A percentile compares a stretch with the other conserved stretches of the same genome.
These are phyloP conservation scores for Heterodera schachtii DNA, from an alignment of 1,140 invertebrate species.

Conservation along the genomic window DNA sequence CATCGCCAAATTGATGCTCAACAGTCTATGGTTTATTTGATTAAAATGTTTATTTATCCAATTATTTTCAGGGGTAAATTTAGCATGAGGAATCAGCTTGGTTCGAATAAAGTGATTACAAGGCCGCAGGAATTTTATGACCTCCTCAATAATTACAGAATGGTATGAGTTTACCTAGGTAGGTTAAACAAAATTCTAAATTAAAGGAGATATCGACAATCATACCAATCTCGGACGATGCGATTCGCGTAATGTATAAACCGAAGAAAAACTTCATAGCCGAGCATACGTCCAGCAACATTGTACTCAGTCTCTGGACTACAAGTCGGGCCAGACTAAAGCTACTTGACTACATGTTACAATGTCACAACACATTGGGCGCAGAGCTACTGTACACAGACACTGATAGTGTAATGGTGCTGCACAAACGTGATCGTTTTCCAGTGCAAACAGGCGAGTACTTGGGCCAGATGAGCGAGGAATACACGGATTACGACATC, in stretches of 20 bases:
- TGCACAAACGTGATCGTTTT: not conserved
- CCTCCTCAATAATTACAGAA: not conserved
- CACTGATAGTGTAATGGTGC: conserved; percentile 4
- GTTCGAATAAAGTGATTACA: conserved; percentile 2
- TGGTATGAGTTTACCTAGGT: not conserved
- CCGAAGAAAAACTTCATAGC: not conserved
- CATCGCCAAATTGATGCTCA: conserved; percentile 14
- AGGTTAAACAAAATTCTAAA: not conserved
- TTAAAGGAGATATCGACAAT: not conserved
- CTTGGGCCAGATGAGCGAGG: conserved; percentile 9
- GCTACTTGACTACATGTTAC: not conserved
- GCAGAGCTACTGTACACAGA: not conserved
- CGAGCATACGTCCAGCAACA: conserved; percentile 6
- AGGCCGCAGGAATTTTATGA: conserved; percentile 1
- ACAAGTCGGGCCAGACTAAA: conserved; percentile 7
- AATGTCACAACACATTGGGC: not conserved
- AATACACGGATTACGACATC: conserved; percentile 6
- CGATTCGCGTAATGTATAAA: conserved; percentile 1
- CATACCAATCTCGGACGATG: not conserved
- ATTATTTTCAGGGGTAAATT: conserved; percentile 13
- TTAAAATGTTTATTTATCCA: not conserved
- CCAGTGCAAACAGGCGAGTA: conserved; percentile 3
- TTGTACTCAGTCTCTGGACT: conserved; percentile 14
- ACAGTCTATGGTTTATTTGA: not conserved
- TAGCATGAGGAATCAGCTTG: conserved; percentile 12